Base-by-base conservation (phyloP, 2,888 invertebrate genomes). In the Odontocerum albicorne region DNA sequence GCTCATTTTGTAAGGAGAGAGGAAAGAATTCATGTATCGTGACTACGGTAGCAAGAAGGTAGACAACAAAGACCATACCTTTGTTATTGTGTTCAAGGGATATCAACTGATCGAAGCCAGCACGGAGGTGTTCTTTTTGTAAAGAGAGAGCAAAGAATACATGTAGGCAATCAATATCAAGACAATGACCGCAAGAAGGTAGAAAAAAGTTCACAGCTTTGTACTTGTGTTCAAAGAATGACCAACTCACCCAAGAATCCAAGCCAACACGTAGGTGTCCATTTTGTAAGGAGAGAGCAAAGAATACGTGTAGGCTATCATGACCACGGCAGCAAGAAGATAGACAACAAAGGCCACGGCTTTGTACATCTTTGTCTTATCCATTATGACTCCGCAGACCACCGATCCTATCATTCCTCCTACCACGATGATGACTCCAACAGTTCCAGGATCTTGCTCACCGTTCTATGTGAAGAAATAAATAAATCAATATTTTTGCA, bases 341-440 rank as follows among this genome's bases (percentile, higher is more conserved):
- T 86, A 86, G 13, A 86, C 79, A 13, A 57, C 55, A 16, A 64
- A 56, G 1, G 70, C 71, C 4, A 85, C 81, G 70, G 67, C 81
- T 83, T 86, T 87, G 72, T 80, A 87, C 53, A 75, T 76, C 63
- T 83, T 82, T 2, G 85, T 85, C 65, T 73, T 81, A 67, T 87
- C 87, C 15, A 87, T 72, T 66, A 82, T 73, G 38, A 81, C 65
- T 4, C 87, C 87, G 59, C 83, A 83, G 6, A 78, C 69, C 6
- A 87, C 74, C 0, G 86, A 82, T 3, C 86, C 86, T 4, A 78
- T 59, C 71, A 87, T 81, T 21, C 87, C 87, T 17, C 80, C 75
- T 4, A 85, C 63, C 3, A 86, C 81, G 47, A 87, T 77, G 1
- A 77, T 72, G 13, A 86, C 70, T 3, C 86, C 86, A 56, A 86